Evolutionary conservation across 92 coral and sea anemone species (phyloP).

Genomic region (Nematostella vectensis): DNA sequence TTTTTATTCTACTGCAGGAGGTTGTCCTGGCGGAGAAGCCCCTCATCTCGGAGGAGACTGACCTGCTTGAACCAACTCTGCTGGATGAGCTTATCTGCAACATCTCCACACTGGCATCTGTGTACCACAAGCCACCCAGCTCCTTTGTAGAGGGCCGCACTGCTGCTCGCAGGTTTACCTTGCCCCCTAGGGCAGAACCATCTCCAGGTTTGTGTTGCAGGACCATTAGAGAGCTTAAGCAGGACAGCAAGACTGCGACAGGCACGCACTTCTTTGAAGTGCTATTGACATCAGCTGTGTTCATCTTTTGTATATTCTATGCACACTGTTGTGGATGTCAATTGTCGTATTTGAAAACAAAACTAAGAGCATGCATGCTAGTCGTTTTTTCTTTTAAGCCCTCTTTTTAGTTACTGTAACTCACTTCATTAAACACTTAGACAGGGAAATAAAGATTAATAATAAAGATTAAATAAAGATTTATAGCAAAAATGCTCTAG

Average conservation of each 20-base stretch:
- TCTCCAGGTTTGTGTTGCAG: conserved; percentile 74
- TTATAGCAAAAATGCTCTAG: no score
- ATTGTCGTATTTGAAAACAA: no score
- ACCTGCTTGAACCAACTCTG: conserved; percentile 91
- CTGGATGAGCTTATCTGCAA: conserved; percentile 96
- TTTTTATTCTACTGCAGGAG: conserved; percentile 70
- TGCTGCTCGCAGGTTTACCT: conserved; percentile 91
- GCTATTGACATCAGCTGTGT: background rate
- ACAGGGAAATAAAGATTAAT: no score
- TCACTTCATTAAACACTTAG: no score
- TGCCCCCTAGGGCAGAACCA: conserved; percentile 98
- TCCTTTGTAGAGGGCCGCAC: conserved; percentile 99
- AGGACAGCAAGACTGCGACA: no score
- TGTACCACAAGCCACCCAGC: conserved; percentile 99
- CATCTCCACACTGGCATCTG: conserved; percentile 97
- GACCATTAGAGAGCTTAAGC: background rate
- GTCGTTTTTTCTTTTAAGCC: no score
- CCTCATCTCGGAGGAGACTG: conserved; percentile 96
- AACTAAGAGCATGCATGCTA: no score
- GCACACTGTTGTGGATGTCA: no score
- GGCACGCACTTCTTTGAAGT: no score
- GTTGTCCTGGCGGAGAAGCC: conserved; percentile 98
- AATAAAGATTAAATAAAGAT: no score
- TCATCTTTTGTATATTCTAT: no score
- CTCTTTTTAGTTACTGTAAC: no score